Base-by-base conservation (phyloP, 2,888 invertebrate species). In the Andrena bucephala region DNA sequence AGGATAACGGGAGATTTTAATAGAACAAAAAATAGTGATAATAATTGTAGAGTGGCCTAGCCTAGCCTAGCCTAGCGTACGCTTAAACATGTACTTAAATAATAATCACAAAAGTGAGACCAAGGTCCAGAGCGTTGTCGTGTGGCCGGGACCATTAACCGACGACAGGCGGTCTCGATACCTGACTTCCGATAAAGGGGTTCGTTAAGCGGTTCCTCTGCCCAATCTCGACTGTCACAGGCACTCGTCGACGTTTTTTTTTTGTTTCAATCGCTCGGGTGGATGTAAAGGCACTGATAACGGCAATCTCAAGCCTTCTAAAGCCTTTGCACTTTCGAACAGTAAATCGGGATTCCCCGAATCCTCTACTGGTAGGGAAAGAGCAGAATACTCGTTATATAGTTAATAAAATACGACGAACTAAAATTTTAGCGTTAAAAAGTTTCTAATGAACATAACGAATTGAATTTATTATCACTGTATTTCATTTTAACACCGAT, bases 21-120 rank as follows among this genome's bases (percentile, higher is more conserved):
- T 60, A 74, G 75, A 74, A 80, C 76, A 73, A 75, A 5, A 74
- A 76, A 76, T 27, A 89, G 89, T 76, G 79, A 73, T 89, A 88
- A 57, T 57, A 57, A 24, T 89, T 87, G 84, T 90, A 90, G 89
- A 89, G 90, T 91, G 66, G 31, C 65, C 52, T 80, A 70, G 84
- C 87, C 92, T 93, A 93, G 67, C 20, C 20, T n/a, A n/a, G n/a
- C 87, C 90, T 92, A 93, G 73, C 81, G 88, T 91, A 89, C 86
- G 83, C 87, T 89, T 92, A 91, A 57, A 85, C 81, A 83, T 90
- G 85, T 90, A 91, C 91, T 90, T 91, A 92, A 89, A 88, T 91
- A 92, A 90, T 93, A 94, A 94, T 94, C 94, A 94, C 94, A 94
- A 93, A 92, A 91, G 88, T 91, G 92, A 93, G 93, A 94, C 94